Evolutionary conservation across 2,888 invertebrate genomes (phyloP).

Genomic region (Altica lythri): DNA sequence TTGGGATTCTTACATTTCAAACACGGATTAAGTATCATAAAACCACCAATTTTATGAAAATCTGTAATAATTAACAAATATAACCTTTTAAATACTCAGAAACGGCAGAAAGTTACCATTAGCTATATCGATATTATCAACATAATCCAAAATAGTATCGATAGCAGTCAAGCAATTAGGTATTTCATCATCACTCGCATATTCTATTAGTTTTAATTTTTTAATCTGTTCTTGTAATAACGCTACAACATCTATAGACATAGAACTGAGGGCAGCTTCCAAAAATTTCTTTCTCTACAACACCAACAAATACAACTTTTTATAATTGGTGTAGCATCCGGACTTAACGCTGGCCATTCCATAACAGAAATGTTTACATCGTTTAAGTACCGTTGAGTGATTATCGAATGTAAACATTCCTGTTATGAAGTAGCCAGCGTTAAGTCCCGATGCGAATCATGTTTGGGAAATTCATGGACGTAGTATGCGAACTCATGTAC

Average conservation of each 20-base stretch:
- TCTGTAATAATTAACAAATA: slow-evolving; percentile 58
- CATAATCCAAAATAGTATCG: slow-evolving; percentile 68
- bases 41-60: slow-evolving; percentile 85
- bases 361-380: too few species aligned
- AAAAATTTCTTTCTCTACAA: slow-evolving; percentile 72
- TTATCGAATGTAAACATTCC: too few species aligned
- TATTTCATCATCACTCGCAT: slow-evolving; percentile 60
- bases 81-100: too few species aligned
- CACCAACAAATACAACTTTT: slow-evolving; percentile 61
- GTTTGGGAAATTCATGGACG: too few species aligned
- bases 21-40: slow-evolving; percentile 71
- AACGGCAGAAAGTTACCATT: slow-evolving; percentile 64
- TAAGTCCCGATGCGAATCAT: too few species aligned
- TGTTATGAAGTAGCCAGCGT: too few species aligned
- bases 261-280: slow-evolving; percentile 69
- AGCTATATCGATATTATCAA: slow-evolving; percentile 79
- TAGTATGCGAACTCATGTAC: too few species aligned
- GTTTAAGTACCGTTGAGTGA: too few species aligned
- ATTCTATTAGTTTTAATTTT: slow-evolving; percentile 61
- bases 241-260: slow-evolving; percentile 73
- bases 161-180: slow-evolving; percentile 67
- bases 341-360: too few species aligned
- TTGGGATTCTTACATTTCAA: slow-evolving; percentile 65
- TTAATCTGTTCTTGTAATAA: slow-evolving; percentile 67
- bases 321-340: slow-evolving; percentile 67